Evolutionary conservation across 92 coral and sea anemone species (phyloP), one percentile per base, ranked within the genome.

Genomic region (Actinostola sp.): DNA sequence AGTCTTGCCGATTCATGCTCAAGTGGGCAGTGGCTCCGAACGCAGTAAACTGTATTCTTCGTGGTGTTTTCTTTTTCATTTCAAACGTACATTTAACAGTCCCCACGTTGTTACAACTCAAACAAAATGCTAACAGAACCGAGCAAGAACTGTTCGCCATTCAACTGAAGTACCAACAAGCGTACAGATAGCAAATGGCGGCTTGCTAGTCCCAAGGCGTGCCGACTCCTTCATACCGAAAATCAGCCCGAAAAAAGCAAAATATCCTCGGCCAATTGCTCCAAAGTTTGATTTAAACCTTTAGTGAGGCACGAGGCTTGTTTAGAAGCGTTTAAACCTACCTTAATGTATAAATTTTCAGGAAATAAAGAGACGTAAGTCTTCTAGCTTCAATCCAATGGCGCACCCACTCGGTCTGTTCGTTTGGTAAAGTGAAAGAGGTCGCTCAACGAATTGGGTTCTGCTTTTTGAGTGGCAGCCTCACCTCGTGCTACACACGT

Each of bases 401-500:
- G 46, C 61, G 57, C 59, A 50, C 74, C 59, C 74, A 50, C 74
- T 13, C 74, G 56, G 33, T 10, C 41, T 46, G 56, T n/a, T n/a
- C n/a, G 16, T 23, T 28, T 66, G 34, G 51, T 19, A 32, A 50
- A 50, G 61, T 68, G 32, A 51, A 51, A 68, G 51, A 68, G 74
- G 61, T 50, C 74, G 43, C 43, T 49, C 33, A 38, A 19, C 74
- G 74, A 29, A 68, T 68, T 41, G 58, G 41, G 61, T 68, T 31
- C 50, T 34, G 34, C 61, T 52, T 33, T 68, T 68, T 68, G 74
- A 68, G 8, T 68, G 61, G 50, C 74, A 68, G 63, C 46, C 36
- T 45, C 32, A 29, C 74, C 74, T 68, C 74, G 74, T 68, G 74
- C 74, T 68, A 1, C 28, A 32, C 74, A 68, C 74, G 74, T 68